phyloP scores from a whole-genome alignment of 2,797 vertebrate species.

The Falco naumanni region DNA sequence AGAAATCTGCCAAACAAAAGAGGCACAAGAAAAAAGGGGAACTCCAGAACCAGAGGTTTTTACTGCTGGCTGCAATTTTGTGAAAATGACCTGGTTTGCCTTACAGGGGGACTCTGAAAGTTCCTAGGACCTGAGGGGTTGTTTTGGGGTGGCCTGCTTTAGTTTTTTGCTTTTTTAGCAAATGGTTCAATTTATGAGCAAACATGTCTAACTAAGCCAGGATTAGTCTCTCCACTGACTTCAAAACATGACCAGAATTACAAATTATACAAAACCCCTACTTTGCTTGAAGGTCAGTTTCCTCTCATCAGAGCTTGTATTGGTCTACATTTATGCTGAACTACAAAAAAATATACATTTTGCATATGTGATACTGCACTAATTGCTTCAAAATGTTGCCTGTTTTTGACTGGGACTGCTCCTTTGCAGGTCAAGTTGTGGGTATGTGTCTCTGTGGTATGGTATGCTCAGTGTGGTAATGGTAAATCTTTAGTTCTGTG shows the following conservation, averaged over 20 bases:
- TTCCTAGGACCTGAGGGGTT: background rate
- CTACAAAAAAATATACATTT: background rate
- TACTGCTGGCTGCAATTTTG: background rate
- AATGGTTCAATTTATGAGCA: background rate
- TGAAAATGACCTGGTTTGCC: slow-evolving; percentile 8
- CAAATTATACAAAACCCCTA: background rate
- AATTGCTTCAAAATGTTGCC: background rate
- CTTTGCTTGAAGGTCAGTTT: background rate
- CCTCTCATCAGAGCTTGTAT: background rate
- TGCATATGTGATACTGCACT: background rate
- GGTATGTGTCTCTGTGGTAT: background rate
- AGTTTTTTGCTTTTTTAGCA: background rate
- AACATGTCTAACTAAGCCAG: background rate
- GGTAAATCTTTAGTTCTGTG: background rate
- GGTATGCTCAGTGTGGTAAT: background rate
- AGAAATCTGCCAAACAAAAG: slow-evolving; percentile 43
- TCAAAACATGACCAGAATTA: background rate
- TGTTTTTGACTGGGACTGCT: background rate
- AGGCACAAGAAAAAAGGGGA: slow-evolving; percentile 45
- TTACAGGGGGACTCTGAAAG: background rate
- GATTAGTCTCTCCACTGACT: background rate
- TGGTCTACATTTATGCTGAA: background rate
- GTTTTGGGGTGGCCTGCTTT: slow-evolving; percentile 18
- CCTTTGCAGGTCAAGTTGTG: background rate
- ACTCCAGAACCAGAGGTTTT: background rate